Evolutionary conservation across 1,140 invertebrate genomes (phyloP).

Genomic region (Stenopsyche tienmushanensis): DNA sequence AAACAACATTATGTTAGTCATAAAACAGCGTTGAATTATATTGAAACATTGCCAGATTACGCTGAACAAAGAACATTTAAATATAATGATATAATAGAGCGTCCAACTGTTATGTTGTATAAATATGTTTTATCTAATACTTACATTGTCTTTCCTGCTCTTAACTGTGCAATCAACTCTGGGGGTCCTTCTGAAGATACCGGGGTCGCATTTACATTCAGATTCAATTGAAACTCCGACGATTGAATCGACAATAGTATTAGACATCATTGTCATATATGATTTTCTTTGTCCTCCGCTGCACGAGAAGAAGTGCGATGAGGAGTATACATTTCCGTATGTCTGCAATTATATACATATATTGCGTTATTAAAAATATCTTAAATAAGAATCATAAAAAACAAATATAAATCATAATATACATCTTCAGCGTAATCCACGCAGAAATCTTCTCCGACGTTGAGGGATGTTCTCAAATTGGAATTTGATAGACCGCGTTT

Average conservation of each 20-base stretch:
- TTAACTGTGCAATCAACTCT: conserved; percentile 15
- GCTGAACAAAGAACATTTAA: not conserved
- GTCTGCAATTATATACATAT: conserved; percentile 49
- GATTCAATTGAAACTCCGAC: conserved; percentile 49
- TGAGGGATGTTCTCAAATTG: conserved; percentile 41
- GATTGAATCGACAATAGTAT: conserved; percentile 53
- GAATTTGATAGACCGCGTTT: conserved; percentile 45
- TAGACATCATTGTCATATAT: conserved; percentile 56
- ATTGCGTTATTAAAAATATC: not conserved
- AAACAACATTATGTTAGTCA: not conserved
- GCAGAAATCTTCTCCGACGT: conserved; percentile 42
- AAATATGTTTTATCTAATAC: not conserved
- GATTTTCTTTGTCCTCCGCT: conserved; percentile 59
- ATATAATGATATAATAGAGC: not conserved
- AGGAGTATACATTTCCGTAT: conserved; percentile 58
- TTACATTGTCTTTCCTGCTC: conserved; percentile 23
- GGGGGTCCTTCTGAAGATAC: not conserved
- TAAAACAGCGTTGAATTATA: too few relatives aligned
- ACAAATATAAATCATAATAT: conserved; percentile 28
- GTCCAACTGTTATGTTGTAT: too few relatives aligned
- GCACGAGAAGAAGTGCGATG: conserved; percentile 55
- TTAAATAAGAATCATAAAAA: not conserved
- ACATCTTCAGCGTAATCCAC: conserved; percentile 46
- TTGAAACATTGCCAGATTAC: too few relatives aligned
- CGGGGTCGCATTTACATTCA: conserved; percentile 55